Percentiles rank a stretch among this genome's conserved stretches.
Evolutionary conservation across 2,797 vertebrate genomes (phyloP).

Genomic region (Pipistrellus pipistrellus): DNA sequence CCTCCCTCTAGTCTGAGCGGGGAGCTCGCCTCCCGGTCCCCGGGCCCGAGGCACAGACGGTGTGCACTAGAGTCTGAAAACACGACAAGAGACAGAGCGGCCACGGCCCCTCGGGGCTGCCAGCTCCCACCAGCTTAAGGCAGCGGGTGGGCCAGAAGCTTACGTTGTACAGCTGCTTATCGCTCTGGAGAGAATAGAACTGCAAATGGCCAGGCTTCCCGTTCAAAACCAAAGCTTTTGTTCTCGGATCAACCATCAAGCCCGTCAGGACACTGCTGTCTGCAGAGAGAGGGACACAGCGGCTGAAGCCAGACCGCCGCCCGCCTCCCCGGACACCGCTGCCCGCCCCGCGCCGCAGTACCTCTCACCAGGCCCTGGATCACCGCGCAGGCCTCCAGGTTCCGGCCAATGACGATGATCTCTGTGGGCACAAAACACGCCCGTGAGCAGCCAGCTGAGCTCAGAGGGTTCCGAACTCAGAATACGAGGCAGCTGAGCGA

Average conservation of each 20-base stretch:
- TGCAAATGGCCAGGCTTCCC: slow-evolving; percentile 97
- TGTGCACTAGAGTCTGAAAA: no score
- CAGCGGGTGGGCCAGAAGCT: slow-evolving; percentile 80
- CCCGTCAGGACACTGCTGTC: slow-evolving; percentile 91
- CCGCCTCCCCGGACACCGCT: neutral
- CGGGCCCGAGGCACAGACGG: no score
- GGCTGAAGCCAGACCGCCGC: neutral
- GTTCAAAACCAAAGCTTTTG: slow-evolving; percentile 96
- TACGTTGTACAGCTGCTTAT: slow-evolving; percentile 97
- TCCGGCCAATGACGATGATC: slow-evolving; percentile 93
- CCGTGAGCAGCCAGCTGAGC: neutral
- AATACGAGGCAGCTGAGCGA: neutral
- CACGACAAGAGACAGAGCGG: no score
- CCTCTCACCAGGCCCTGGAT: slow-evolving; percentile 97
- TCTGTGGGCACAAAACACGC: slow-evolving; percentile 87
- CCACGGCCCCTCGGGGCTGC: no score
- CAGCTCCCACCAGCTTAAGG: slow-evolving; percentile 4
- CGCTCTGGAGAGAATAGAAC: slow-evolving; percentile 96
- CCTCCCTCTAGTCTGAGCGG: no score
- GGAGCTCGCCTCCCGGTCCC: no score
- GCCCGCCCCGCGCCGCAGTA: slow-evolving; percentile 78
- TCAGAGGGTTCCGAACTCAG: slow-evolving; percentile 36
- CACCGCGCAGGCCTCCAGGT: slow-evolving; percentile 91
- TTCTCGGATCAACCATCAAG: slow-evolving; percentile 94
- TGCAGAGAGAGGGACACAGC: slow-evolving; percentile 84